phyloP scores from a whole-genome alignment of 2,113 vertebrate genomes.

The Pseudorhombus dupliciocellatus region DNA sequence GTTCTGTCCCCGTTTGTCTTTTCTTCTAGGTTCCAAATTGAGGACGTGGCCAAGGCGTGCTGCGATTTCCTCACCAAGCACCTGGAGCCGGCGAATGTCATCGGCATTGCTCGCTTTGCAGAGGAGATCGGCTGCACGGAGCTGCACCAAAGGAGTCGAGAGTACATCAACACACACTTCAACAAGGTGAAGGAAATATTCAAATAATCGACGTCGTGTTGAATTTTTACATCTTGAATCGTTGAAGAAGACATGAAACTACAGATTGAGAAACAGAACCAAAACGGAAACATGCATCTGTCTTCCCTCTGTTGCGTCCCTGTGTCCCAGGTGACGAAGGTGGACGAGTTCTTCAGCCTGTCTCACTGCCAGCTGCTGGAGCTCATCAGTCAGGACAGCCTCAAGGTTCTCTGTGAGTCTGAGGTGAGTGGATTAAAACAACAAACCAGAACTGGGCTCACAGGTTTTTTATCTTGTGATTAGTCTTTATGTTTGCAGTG shows the following conservation, averaged over 20 bases:
- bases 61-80: constrained; percentile 84
- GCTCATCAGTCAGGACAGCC: constrained; percentile 85
- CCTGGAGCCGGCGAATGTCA: constrained; percentile 83
- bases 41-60: constrained; percentile 84
- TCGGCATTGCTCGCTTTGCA: constrained; percentile 84
- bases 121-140: constrained; percentile 83
- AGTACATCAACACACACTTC: constrained; percentile 87
- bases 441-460: not conserved
- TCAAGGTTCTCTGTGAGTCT: constrained; percentile 86
- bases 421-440: constrained; percentile 65
- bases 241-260: too few relatives aligned
- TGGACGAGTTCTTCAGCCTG: constrained; percentile 86
- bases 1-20: not conserved
- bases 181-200: constrained; percentile 75
- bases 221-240: too few relatives aligned
- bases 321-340: constrained; percentile 82
- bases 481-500: not conserved
- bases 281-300: not conserved
- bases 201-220: too few relatives aligned
- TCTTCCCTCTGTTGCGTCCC: not conserved
- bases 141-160: constrained; percentile 74
- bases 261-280: too few relatives aligned
- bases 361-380: constrained; percentile 86
- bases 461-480: not conserved
- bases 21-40: constrained; percentile 80